Percentiles rank a stretch among this genome's conserved stretches.
These are phyloP conservation scores for Zoanthus solanderi DNA, from an alignment of 92 coral and sea anemone species.

Conservation along the genomic window DNA sequence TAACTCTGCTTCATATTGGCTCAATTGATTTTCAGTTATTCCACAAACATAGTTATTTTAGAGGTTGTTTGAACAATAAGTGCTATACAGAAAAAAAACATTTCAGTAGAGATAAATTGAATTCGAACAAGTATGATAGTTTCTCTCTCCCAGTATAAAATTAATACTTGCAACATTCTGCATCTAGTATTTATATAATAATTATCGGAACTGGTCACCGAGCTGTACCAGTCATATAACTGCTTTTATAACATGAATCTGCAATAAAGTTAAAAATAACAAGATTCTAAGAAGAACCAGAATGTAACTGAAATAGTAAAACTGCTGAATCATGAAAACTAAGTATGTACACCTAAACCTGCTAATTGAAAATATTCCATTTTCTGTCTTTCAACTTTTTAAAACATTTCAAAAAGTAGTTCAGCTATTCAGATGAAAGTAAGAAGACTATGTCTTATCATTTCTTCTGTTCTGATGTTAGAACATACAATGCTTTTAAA, in stretches of 20 bases:
- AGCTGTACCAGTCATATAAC: too few relatives aligned
- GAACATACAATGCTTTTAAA: not conserved
- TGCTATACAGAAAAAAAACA: not conserved
- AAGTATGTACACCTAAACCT: not conserved
- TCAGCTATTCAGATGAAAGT: not conserved
- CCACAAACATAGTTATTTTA: not conserved
- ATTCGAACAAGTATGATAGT: too few relatives aligned
- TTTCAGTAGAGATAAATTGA: not conserved
- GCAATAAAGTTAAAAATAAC: too few relatives aligned
- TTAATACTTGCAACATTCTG: too few relatives aligned
- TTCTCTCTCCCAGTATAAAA: too few relatives aligned
- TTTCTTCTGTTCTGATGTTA: not conserved
- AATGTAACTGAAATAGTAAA: too few relatives aligned
- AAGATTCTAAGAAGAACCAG: too few relatives aligned
- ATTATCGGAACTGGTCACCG: too few relatives aligned
- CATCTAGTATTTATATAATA: too few relatives aligned
- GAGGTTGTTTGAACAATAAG: not conserved
- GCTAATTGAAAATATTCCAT: not conserved
- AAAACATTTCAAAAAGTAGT: not conserved
- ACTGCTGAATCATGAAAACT: too few relatives aligned
- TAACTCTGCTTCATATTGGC: not conserved
- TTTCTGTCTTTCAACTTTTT: too few relatives aligned
- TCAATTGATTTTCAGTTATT: not conserved
- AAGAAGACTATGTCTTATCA: not conserved
- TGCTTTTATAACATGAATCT: too few relatives aligned